Evolutionary conservation across 1,140 invertebrate genomes (phyloP).

Genomic region (Rhagoletis zephyria): DNA sequence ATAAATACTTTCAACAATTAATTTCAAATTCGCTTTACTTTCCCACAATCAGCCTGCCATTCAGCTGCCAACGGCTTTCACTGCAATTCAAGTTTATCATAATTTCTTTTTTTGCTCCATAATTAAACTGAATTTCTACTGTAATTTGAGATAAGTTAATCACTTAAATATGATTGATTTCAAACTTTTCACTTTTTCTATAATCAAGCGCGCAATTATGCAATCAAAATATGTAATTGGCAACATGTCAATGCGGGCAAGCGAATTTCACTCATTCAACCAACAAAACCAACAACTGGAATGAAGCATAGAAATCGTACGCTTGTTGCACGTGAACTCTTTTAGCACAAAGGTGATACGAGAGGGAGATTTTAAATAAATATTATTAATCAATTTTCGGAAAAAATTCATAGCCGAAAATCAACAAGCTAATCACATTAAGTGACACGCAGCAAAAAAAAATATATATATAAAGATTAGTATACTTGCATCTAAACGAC

Average conservation of each 20-base stretch:
- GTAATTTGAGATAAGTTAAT: not conserved
- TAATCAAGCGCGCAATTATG: not conserved
- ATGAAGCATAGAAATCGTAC: not conserved
- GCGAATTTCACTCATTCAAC: not conserved
- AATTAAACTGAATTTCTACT: slow-evolving; percentile 22
- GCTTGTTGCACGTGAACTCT: not conserved
- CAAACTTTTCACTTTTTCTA: slow-evolving; percentile 6
- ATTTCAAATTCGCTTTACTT: slow-evolving; percentile 6
- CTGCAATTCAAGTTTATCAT: not conserved
- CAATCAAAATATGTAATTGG: not conserved
- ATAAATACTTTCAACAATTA: too few species aligned
- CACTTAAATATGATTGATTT: slow-evolving; percentile 21
- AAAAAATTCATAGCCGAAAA: not conserved
- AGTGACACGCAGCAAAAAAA: not conserved
- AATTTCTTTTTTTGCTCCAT: not conserved
- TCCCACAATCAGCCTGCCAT: not conserved
- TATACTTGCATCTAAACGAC: too few species aligned
- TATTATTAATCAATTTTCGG: not conserved
- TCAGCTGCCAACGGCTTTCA: not conserved
- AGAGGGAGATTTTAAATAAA: not conserved
- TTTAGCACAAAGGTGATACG: not conserved
- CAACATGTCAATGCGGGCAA: too few species aligned
- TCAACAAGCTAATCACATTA: slow-evolving; percentile 1
- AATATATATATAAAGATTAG: not conserved
- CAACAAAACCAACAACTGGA: not conserved